Evolutionary conservation across 1,140 invertebrate genomes (phyloP), one percentile per base, ranked within the genome.

Genomic region (Heliconius hermathena): DNA sequence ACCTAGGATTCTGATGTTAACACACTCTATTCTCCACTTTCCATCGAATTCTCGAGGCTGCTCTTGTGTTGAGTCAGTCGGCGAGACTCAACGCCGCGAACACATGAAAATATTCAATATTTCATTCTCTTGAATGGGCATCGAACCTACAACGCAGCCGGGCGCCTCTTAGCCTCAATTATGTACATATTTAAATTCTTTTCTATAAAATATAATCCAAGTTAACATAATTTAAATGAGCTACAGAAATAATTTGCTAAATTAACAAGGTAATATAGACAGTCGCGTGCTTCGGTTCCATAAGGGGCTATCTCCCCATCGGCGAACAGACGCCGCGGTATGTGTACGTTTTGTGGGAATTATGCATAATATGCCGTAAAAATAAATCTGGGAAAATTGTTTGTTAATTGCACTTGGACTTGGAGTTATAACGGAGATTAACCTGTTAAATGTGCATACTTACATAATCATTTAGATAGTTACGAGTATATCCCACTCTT

Each of bases 331-430:
- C 49, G 18, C 49, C 49, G 49, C 54, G n/a, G 49, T 18, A 52
- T 52, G n/a, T 22, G 54, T 1, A 22, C 0, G 1, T 60, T 60
- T 60, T 60, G 54, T 60, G 54, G n/a, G 54, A 60, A 60, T 8
- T 60, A 60, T 60, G 54, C 54, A 60, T 60, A 60, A 22, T 60
- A 60, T 60, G 54, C n/a, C 54, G 54, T 60, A 60, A 60, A 60
- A 9, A 9, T 60, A 22, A 60, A 60, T 13, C 54, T 60, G 54
- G 54, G 54, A 60, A 60, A 60, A 60, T 22, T 60, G 54, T 60
- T 60, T 26, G 54, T 60, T n/a, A 60, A 60, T n/a, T 22, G n/a
- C 54, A 60, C 49, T 52, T 52, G 18, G 49, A 18, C 49, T 20
- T 20, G 49, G 16, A 20, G 5, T 6, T 52, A 60, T 60, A 60